Conservation (phyloP, 2,797 vertebrate genomes). For the Luscinia luscinia region DNA sequence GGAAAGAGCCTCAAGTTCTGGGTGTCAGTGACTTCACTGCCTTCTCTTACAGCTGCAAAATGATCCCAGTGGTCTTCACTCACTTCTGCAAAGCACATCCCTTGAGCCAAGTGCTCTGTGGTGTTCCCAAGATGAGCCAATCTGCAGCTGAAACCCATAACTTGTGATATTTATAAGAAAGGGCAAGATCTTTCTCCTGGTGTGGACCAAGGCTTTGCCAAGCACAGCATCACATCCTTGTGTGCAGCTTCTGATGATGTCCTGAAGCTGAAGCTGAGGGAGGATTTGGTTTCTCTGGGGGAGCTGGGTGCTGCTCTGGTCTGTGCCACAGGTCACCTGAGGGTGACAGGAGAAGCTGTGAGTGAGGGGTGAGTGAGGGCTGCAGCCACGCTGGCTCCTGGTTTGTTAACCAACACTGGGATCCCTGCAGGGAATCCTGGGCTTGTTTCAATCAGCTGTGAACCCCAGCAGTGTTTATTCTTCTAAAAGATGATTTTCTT, state of each 20-base stretch:
- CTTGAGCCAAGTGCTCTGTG: not conserved
- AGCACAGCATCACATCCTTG: not conserved
- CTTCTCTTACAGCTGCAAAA: not conserved
- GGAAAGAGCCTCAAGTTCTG: not conserved
- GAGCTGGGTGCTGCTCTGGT: not conserved
- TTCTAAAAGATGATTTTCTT: not conserved
- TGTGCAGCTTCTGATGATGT: not conserved
- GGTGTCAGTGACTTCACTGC: not conserved
- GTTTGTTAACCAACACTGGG: not conserved
- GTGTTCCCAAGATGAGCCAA: not conserved
- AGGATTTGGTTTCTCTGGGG: not conserved
- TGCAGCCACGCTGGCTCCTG: not conserved
- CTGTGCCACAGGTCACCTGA: not conserved
- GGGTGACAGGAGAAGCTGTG: not conserved
- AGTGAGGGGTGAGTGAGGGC: not conserved
- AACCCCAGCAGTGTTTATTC: conserved; percentile 19
- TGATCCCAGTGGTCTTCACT: not conserved
- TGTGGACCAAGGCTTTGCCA: not conserved
- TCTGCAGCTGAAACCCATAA: not conserved
- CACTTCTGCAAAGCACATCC: not conserved
- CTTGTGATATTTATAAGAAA: not conserved
- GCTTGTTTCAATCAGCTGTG: not conserved
- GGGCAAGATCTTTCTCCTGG: not conserved
- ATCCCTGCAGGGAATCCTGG: not conserved
- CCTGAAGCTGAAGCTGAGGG: not conserved